phyloP scores from a whole-genome alignment of 2,113 vertebrate genomes.

The Pipra filicauda region DNA sequence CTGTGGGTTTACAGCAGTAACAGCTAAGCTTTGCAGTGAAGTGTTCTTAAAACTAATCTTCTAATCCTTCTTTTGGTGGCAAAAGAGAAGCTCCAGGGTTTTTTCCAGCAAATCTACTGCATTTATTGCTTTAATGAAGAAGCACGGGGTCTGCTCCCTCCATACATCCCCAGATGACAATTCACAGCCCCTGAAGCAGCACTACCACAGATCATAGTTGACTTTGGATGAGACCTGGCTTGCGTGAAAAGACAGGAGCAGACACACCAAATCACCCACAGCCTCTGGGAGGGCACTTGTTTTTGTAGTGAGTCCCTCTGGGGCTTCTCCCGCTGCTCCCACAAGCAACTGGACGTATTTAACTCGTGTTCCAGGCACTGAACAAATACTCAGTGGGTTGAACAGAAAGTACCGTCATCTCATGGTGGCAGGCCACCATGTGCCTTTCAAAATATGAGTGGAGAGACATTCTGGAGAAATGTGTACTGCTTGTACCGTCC shows the following conservation, averaged over 20 bases:
- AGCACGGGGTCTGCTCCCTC: background rate
- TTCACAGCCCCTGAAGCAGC: background rate
- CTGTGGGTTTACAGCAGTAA: background rate
- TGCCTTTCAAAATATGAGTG: background rate
- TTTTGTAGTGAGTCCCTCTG: background rate
- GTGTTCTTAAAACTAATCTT: background rate
- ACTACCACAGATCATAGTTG: background rate
- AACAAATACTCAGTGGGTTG: background rate
- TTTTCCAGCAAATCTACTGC: background rate
- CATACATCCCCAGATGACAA: background rate
- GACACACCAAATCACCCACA: background rate
- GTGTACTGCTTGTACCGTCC: background rate
- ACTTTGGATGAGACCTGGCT: background rate
- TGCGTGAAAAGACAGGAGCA: background rate
- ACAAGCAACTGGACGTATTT: background rate
- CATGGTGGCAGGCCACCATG: background rate
- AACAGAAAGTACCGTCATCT: background rate
- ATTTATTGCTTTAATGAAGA: background rate
- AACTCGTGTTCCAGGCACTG: background rate
- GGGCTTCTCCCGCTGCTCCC: background rate
- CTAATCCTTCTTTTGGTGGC: background rate
- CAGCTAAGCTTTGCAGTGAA: background rate
- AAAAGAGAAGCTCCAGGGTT: background rate
- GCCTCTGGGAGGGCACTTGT: background rate
- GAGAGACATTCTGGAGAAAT: background rate